Conservation (phyloP, 2,888 invertebrate species). For the Alloscopus bannaensis region DNA sequence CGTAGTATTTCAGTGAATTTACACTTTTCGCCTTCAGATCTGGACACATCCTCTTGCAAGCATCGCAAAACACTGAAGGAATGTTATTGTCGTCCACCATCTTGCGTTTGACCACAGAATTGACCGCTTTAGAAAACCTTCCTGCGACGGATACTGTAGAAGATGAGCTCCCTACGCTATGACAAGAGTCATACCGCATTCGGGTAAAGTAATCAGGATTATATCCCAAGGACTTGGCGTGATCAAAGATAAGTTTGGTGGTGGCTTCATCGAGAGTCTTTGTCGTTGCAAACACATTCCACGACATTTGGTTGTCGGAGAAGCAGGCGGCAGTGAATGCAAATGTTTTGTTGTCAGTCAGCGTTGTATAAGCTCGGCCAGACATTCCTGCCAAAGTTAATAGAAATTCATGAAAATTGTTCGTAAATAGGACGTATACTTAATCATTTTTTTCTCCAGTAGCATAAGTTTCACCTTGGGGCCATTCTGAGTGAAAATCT, state of each 20-base stretch:
- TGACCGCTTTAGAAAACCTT: neutral
- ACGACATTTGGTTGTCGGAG: slow-evolving; percentile 50
- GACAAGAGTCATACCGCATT: slow-evolving; percentile 42
- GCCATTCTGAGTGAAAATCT: slow-evolving; percentile 45
- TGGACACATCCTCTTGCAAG: slow-evolving; percentile 25
- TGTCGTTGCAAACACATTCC: slow-evolving; percentile 57
- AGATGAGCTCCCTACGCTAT: neutral
- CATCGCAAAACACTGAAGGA: neutral
- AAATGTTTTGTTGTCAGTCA: slow-evolving; percentile 55
- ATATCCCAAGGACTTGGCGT: slow-evolving; percentile 44
- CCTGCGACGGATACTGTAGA: neutral
- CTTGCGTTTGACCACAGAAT: neutral
- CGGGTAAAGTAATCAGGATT: slow-evolving; percentile 40
- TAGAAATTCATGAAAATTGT: slow-evolving; percentile 1
- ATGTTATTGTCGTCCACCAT: no score
- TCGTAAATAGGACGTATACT: neutral
- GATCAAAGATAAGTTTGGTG: slow-evolving; percentile 45
- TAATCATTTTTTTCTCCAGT: neutral
- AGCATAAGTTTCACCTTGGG: slow-evolving; percentile 12
- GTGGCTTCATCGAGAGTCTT: slow-evolving; percentile 47
- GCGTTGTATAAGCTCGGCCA: slow-evolving; percentile 40
- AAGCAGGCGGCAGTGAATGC: slow-evolving; percentile 39
- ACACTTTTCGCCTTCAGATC: neutral
- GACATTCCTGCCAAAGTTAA: slow-evolving; percentile 35
- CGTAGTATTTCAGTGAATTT: neutral